phyloP scores from a whole-genome alignment of 1,140 invertebrate genomes.

The Diachasmimorpha longicaudata region DNA sequence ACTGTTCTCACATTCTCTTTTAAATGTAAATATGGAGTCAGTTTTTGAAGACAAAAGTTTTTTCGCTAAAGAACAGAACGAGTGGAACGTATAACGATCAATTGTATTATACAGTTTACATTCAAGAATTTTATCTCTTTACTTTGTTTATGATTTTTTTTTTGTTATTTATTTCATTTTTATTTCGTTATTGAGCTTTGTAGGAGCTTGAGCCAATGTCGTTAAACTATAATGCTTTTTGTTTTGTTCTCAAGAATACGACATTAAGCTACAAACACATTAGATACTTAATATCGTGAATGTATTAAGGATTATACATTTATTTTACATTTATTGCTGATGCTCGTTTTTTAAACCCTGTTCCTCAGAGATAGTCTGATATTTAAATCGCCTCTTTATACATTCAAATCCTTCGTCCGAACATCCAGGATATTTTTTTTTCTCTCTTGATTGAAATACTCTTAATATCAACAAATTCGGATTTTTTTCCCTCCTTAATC shows the following conservation, averaged over 20 bases:
- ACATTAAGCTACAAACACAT: conserved; percentile 37
- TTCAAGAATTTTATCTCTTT: conserved; percentile 48
- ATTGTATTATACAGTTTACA: conserved; percentile 49
- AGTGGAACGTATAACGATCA: conserved; percentile 54
- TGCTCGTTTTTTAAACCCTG: conserved; percentile 46
- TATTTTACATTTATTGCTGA: conserved; percentile 56
- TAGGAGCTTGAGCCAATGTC: conserved; percentile 30
- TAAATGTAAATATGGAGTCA: conserved; percentile 27
- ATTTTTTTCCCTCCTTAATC: neutral
- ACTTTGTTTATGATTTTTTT: conserved; percentile 14
- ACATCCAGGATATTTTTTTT: neutral
- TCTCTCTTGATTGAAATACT: neutral
- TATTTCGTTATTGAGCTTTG: conserved; percentile 41
- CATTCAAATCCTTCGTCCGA: neutral
- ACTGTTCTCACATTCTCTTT: conserved; percentile 16
- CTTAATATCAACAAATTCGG: neutral
- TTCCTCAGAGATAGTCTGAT: conserved; percentile 30
- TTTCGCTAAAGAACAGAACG: conserved; percentile 51
- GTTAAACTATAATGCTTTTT: conserved; percentile 16
- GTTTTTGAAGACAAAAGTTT: conserved; percentile 41
- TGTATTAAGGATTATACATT: conserved; percentile 52
- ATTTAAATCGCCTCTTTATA: neutral
- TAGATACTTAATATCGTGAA: conserved; percentile 32
- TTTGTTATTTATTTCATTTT: conserved; percentile 9
- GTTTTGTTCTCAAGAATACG: conserved; percentile 18